Base-by-base conservation (phyloP, 2,797 vertebrate species). In the Chaenodraco wilsoni region DNA sequence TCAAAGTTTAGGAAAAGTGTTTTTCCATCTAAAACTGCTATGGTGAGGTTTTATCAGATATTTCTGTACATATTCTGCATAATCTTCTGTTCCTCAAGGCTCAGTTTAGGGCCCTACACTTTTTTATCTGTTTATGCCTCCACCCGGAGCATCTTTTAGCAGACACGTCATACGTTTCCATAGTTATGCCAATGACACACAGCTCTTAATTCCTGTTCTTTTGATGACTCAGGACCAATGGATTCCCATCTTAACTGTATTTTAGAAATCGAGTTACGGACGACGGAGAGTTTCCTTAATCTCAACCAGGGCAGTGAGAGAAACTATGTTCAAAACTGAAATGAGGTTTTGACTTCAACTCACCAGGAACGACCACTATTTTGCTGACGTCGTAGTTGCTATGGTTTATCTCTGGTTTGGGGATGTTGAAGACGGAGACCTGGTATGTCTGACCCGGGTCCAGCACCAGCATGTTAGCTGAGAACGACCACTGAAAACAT, bases 401-500 rank as follows among this genome's bases (percentile, higher is more conserved):
- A 83, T 94, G 60, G 7, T 12, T 0, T 2, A 78, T 0, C 50
- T 94, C 91, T 9, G 92, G 92, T 85, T 90, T 93, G 33, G 95
- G 95, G 54, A 95, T 90, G 86, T 93, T 95, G 58, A 86, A 86
- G 55, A 94, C 86, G 1, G 91, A 91, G 58, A 95, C 87, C 1
- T 0, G 10, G 71, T 95, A 95, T 0, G 0, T 60, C 31, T 85
- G 56, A 9, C 76, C 93, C 0, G 94, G 94, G 0, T 93, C 78
- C 54, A 95, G 58, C 27, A 91, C 87, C 59, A 95, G 69, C 79
- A 81, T 84, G 65, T 92, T 59, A 27, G 91, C 71, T 10, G 82
- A 90, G 81, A 95, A 93, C 0, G 87, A 84, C 94, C 94, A 95
- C 94, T 95, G 66, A 54, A 78, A 84, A 21, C 54, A 66, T 11